Evolutionary conservation across 2,113 vertebrate species (phyloP).

Genomic region (Albula glossodonta): DNA sequence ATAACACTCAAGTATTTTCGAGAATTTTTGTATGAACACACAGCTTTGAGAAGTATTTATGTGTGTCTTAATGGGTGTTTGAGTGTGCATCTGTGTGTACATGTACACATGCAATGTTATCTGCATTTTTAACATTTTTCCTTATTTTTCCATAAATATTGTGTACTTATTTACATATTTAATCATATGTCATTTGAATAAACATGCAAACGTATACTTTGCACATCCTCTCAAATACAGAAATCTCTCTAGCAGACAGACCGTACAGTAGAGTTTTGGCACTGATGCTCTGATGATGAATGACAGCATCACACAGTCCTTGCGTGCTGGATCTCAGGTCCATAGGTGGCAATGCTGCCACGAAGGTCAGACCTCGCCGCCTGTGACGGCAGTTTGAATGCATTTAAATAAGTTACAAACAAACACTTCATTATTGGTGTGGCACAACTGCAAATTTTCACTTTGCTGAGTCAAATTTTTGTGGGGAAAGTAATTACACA

Average conservation of each 20-base stretch:
- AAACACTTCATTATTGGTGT: neutral
- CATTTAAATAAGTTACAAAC: constrained; percentile 3
- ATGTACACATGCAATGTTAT: neutral
- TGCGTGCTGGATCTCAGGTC: neutral
- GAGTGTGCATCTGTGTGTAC: too few species aligned
- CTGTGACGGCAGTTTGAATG: neutral
- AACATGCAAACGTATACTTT: too few species aligned
- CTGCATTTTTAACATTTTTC: neutral
- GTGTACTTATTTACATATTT: too few species aligned
- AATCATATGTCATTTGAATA: too few species aligned
- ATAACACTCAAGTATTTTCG: neutral
- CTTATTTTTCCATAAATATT: too few species aligned
- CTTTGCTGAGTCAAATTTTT: neutral
- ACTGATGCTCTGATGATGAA: too few species aligned
- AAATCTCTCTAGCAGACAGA: too few species aligned
- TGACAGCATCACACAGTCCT: neutral
- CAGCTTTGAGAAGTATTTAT: neutral
- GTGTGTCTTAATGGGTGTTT: too few species aligned
- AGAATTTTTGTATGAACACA: neutral
- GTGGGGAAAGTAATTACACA: neutral
- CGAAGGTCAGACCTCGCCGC: neutral
- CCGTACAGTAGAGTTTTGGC: too few species aligned
- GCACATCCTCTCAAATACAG: too few species aligned
- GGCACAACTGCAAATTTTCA: neutral
- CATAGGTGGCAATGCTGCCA: neutral